These are phyloP conservation scores for Polymixis lichenea DNA, from an alignment of 2,888 invertebrate species.

Conservation along the genomic window DNA sequence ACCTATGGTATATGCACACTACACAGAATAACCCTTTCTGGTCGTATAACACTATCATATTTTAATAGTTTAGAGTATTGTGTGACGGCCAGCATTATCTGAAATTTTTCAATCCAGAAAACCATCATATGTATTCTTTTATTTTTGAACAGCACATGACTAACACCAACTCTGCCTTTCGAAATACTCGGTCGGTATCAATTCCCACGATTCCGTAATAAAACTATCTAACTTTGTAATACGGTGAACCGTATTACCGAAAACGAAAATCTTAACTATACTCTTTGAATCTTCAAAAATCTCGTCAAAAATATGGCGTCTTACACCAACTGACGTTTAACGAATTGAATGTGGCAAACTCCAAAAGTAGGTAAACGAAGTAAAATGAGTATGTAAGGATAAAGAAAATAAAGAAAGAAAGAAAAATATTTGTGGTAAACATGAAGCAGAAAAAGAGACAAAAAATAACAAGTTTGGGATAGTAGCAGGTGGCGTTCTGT, in stretches of 20 bases:
- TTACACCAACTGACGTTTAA: too few species aligned
- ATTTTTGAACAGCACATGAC: background rate
- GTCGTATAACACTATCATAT: background rate
- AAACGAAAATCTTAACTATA: background rate
- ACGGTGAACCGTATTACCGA: background rate
- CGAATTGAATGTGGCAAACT: background rate
- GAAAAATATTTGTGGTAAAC: too few species aligned
- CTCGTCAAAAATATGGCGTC: background rate
- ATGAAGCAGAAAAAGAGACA: too few species aligned
- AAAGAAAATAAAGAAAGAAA: too few species aligned
- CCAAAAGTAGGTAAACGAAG: too few species aligned
- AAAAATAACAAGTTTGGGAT: too few species aligned
- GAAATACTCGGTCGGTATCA: conserved; percentile 19
- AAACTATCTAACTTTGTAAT: conserved; percentile 12
- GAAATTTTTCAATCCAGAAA: background rate
- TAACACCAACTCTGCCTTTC: background rate
- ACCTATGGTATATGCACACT: background rate
- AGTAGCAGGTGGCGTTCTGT: too few species aligned
- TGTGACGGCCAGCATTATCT: background rate
- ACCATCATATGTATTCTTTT: background rate
- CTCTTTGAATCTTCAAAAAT: background rate
- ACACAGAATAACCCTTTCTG: background rate
- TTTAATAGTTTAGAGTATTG: background rate
- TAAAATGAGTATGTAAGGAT: background rate
- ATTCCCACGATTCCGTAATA: conserved; percentile 31